phyloP scores from a whole-genome alignment of 2,888 invertebrate genomes.

The Nemoura dubitans region DNA sequence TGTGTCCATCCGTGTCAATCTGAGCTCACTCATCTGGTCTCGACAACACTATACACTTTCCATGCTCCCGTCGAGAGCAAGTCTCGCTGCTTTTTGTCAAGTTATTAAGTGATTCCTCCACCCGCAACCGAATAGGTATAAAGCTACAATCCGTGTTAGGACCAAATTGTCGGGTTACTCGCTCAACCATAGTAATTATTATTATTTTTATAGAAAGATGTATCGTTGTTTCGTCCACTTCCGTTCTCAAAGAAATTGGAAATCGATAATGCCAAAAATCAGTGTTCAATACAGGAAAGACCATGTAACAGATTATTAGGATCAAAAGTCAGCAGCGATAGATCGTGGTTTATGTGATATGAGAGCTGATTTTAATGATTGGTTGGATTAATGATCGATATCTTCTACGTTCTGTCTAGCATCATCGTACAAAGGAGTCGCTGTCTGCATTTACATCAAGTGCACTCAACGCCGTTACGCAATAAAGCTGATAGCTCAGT shows the following conservation, averaged over 20 bases:
- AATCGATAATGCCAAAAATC: slow-evolving; percentile 3
- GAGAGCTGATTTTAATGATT: slow-evolving; percentile 9
- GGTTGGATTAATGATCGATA: neutral
- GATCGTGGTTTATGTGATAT: neutral
- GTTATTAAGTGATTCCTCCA: slow-evolving; percentile 32
- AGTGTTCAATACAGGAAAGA: slow-evolving; percentile 36
- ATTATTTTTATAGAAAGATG: neutral
- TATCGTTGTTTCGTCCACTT: slow-evolving; percentile 9
- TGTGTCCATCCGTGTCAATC: neutral
- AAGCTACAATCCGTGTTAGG: neutral
- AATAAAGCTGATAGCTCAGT: neutral
- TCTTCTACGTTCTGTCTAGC: neutral
- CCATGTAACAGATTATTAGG: slow-evolving; percentile 17
- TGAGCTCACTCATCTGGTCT: neutral
- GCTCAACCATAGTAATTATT: slow-evolving; percentile 7
- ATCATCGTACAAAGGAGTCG: neutral
- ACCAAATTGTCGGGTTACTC: neutral
- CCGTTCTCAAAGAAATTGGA: neutral
- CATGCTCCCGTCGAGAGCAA: neutral
- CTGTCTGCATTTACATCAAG: neutral
- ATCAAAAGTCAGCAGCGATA: neutral
- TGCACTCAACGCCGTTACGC: neutral
- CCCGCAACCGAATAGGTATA: slow-evolving; percentile 33
- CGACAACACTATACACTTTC: neutral
- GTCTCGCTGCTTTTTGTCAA: slow-evolving; percentile 8